These are phyloP conservation scores for Drosophila monieri DNA, from an alignment of 2,888 invertebrate species.

Conservation along the genomic window DNA sequence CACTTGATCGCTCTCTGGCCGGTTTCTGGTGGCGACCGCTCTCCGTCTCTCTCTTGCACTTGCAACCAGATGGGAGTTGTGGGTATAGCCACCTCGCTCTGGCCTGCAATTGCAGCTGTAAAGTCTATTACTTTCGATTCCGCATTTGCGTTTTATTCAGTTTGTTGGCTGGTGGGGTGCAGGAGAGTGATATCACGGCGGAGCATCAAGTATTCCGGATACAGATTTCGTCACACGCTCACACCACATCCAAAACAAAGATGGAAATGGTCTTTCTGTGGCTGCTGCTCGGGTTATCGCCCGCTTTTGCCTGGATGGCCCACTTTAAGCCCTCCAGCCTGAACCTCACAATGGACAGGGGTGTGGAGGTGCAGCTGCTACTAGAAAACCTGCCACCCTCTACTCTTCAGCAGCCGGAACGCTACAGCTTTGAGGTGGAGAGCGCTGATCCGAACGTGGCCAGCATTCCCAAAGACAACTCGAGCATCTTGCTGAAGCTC, in stretches of 20 bases:
- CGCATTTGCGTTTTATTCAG: not conserved
- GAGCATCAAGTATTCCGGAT: not conserved
- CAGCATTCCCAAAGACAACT: slow-evolving; percentile 48
- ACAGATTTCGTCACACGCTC: not conserved
- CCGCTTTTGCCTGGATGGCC: slow-evolving; percentile 61
- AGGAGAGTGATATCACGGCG: not conserved
- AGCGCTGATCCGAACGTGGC: slow-evolving; percentile 69
- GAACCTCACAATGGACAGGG: slow-evolving; percentile 69
- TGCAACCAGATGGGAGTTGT: not conserved
- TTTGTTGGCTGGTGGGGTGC: not conserved
- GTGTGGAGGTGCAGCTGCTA: slow-evolving; percentile 51
- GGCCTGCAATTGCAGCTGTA: slow-evolving; percentile 34
- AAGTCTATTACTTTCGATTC: not conserved
- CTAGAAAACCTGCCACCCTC: slow-evolving; percentile 45
- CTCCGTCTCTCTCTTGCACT: not conserved
- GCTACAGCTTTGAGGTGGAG: slow-evolving; percentile 62
- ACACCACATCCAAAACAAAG: not conserved
- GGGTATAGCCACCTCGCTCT: slow-evolving; percentile 10
- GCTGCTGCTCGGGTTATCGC: slow-evolving; percentile 13
- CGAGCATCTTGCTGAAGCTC: slow-evolving; percentile 54
- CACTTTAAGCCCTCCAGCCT: slow-evolving; percentile 67
- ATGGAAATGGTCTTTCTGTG: not conserved
- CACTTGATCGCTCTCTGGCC: slow-evolving; percentile 10
- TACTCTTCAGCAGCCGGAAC: slow-evolving; percentile 28
- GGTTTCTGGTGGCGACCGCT: not conserved